Evolutionary conservation across 2,797 vertebrate species (phyloP), one percentile per base, ranked within the genome.

Genomic region (Spinus pinus): DNA sequence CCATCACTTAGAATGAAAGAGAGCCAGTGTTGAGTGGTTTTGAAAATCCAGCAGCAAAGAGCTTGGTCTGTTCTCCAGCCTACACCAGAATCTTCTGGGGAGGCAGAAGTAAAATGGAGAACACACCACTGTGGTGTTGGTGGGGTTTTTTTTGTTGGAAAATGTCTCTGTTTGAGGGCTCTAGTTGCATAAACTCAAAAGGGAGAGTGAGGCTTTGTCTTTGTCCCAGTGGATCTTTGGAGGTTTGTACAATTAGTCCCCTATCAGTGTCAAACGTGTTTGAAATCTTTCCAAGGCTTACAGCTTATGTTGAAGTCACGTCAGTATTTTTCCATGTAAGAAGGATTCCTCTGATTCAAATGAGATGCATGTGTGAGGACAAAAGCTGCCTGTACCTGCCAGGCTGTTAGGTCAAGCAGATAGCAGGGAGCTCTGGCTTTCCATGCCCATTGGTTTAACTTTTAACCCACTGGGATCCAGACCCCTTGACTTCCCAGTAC

Each of bases 301-400:
- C 25, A 77, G 83, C 86, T 91, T 47, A 44, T 7, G 6, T 72
- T 14, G 51, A 53, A 84, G 73, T 44, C 41, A 49, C 25, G 66
- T 91, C 66, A 79, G 81, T 89, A 77, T 60, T 92, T 88, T 86
- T 80, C 67, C 37, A 5, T 60, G 50, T 53, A 35, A 28, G 84
- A 81, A 81, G 80, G 89, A 81, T 87, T 88, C 54, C 39, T 94
- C 56, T 54, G 84, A 65, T 61, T 78, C 86, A 75, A 67, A 81
- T 5, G 49, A 78, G 56, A 14, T 53, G 67, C 10, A 2, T 49
- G 50, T 56, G 42, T 88, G 74, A 46, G 66, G 53, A 65, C 61
- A 95, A 67, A 80, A 94, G 77, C 50, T 72, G 75, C 79, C 54
- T 50, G 90, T 92, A 91, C 93, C 97, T 94, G 88, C 85, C 92